Conservation (phyloP, 2,797 vertebrate species). For the Furcifer pardalis region DNA sequence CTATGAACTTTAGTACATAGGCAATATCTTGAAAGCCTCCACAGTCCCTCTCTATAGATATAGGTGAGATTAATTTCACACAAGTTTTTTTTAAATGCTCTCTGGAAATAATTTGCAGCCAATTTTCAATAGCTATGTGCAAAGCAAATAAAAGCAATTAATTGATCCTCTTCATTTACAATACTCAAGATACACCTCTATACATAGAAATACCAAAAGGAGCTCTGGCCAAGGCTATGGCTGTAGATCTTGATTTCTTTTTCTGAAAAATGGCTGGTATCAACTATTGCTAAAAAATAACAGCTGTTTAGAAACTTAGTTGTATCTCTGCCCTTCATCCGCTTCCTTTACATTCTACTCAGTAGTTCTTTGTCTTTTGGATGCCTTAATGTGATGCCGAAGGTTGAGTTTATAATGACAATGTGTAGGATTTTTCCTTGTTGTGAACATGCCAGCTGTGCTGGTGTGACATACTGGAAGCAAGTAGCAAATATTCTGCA, state of each 20-base stretch:
- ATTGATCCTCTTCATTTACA: neutral
- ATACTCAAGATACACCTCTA: neutral
- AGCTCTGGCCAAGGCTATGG: neutral
- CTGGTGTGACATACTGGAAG: neutral
- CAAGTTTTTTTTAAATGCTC: neutral
- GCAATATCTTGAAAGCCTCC: no score
- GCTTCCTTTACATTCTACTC: slow-evolving; percentile 15
- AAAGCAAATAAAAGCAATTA: neutral
- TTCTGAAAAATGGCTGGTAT: neutral
- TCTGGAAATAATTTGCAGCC: neutral
- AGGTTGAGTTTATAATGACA: slow-evolving; percentile 25
- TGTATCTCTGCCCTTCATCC: neutral
- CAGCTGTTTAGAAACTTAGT: slow-evolving; percentile 22
- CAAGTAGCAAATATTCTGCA: neutral
- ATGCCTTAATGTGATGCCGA: slow-evolving; percentile 9
- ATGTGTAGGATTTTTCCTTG: neutral
- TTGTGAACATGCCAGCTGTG: neutral
- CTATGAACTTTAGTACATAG: no score
- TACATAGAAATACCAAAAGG: neutral
- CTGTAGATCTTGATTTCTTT: neutral
- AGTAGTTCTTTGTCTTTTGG: slow-evolving; percentile 28
- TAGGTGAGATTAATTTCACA: no score
- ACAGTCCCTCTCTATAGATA: no score
- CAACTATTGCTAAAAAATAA: slow-evolving; percentile 2
- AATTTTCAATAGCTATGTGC: neutral